Evolutionary conservation across 2,113 vertebrate species (phyloP).

Genomic region (Rostratula benghalensis): DNA sequence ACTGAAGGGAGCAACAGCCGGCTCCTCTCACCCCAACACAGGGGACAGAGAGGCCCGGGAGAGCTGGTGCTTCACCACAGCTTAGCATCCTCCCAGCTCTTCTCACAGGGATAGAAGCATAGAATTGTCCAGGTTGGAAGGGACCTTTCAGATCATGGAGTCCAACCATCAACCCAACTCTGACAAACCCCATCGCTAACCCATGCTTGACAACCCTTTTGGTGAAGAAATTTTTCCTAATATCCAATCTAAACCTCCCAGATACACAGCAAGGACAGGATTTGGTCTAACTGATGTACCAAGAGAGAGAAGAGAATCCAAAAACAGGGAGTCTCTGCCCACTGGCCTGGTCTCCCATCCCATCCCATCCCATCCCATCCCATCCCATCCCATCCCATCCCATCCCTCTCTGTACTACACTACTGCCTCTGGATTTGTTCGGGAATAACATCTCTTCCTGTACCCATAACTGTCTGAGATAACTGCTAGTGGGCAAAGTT

Average conservation of each 20-base stretch:
- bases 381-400: too few relatives aligned
- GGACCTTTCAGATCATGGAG: not conserved
- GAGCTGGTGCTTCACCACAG: not conserved
- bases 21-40: fast-evolving
- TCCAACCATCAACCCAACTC: not conserved
- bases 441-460: not conserved
- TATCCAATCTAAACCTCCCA: not conserved
- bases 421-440: not conserved
- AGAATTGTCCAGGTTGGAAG: not conserved
- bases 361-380: too few relatives aligned
- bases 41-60: not conserved
- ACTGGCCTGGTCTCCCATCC: not conserved
- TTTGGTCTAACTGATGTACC: not conserved
- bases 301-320: not conserved
- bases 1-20: too few relatives aligned
- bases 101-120: not conserved
- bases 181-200: not conserved
- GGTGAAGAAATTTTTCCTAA: not conserved
- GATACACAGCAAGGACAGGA: not conserved
- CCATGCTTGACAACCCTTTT: not conserved
- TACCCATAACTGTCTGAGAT: not conserved
- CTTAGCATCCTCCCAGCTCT: not conserved
- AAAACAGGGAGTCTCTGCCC: not conserved
- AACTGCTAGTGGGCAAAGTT: not conserved
- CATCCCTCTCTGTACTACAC: not conserved